phyloP scores from a whole-genome alignment of 2,797 vertebrate genomes.

The Characodon lateralis region DNA sequence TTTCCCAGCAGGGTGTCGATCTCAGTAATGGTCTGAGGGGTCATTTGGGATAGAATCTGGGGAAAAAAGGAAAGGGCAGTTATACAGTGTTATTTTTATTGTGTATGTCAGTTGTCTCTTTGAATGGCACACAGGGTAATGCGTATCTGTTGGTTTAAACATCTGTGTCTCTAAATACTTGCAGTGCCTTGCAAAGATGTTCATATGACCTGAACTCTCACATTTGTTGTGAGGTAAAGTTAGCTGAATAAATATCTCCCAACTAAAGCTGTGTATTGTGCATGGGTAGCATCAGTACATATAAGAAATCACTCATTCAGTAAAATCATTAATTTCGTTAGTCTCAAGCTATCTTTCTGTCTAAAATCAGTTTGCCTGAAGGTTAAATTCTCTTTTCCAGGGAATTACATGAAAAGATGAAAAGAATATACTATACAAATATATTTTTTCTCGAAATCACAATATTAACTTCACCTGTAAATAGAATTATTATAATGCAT shows the following conservation, averaged over 20 bases:
- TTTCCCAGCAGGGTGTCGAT: conserved; percentile 85
- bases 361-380: no score
- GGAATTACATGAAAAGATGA: no score
- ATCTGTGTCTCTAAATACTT: not conserved
- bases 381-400: no score
- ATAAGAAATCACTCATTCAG: not conserved
- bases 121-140: not conserved
- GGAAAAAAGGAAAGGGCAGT: not conserved
- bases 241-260: not conserved
- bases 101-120: not conserved
- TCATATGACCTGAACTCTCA: not conserved
- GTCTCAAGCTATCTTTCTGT: not conserved
- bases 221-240: not conserved
- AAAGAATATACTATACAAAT: no score
- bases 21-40: conserved; percentile 80
- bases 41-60: conserved; percentile 85
- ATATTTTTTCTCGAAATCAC: no score
- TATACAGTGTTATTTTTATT: not conserved
- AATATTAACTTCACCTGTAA: no score
- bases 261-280: not conserved
- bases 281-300: not conserved
- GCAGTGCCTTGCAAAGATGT: not conserved
- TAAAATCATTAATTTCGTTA: not conserved
- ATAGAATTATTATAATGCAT: no score
- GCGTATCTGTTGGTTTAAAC: conserved; percentile 12